Evolutionary conservation across 2,888 invertebrate species (phyloP), one percentile per base, ranked within the genome.

Genomic region (Drosophila falleni): DNA sequence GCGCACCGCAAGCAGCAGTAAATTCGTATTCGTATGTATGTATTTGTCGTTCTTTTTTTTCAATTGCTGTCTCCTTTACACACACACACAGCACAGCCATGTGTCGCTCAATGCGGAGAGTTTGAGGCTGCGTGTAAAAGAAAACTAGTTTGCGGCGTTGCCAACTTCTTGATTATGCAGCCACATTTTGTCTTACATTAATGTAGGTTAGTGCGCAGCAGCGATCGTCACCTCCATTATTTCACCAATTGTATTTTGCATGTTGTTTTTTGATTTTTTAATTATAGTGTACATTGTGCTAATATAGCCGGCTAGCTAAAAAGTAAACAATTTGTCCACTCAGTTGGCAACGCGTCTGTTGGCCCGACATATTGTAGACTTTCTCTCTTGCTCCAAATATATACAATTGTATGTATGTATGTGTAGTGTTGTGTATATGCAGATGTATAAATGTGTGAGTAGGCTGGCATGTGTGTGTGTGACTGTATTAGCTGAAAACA

Each of bases 331-430:
- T 77, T 71, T 77, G 26, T 64, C 41, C 44, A 53, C 39, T 60
- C 58, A 71, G 73, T 72, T 73, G 81, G 75, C 87, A 84, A 81
- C 80, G 71, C 87, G 71, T 37, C 46, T 50, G 44, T 53, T 49
- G 47, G 42, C 26, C 51, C 39, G 46, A 19, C 59, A 46, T 56
- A 50, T 74, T 80, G 80, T 87, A 86, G 82, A 86, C 87, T 89
- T 85, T 89, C 87, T 83, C 87, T 86, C 87, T 82, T 87, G 81
- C 73, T 81, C 71, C 60, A 81, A 71, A 72, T 73, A 60, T 61
- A 39, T 42, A 65, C 39, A 33, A 37, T 37, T 56, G 37, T 42
- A 47, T 31, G 31, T 54, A 47, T 31, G 31, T 54, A 33, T 47
- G 47, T 63, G 44, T 65, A 59, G 37, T 37, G 66, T 46, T 50